Conservation (phyloP, 2,888 invertebrate genomes). For the Melanostoma scalare region DNA sequence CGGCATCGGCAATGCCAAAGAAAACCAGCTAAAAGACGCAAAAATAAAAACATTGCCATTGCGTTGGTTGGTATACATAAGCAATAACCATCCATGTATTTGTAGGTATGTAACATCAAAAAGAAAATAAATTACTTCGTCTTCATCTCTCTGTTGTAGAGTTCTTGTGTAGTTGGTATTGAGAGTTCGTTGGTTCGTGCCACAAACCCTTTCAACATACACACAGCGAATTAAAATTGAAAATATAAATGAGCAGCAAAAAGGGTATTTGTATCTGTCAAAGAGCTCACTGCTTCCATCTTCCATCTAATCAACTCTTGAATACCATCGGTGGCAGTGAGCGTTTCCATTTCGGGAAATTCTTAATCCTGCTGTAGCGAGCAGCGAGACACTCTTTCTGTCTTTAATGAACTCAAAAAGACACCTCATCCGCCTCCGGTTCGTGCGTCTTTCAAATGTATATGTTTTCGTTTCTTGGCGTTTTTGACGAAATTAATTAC, state of each 20-base stretch:
- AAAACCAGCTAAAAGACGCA: neutral
- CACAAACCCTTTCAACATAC: slow-evolving; percentile 30
- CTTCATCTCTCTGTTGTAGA: slow-evolving; percentile 25
- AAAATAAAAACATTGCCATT: slow-evolving; percentile 5
- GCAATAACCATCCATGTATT: neutral
- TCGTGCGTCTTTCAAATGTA: slow-evolving; percentile 23
- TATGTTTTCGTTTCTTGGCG: slow-evolving; percentile 49
- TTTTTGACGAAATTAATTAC: slow-evolving; percentile 68
- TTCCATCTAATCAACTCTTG: slow-evolving; percentile 63
- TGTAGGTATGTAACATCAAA: slow-evolving; percentile 47
- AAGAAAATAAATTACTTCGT: slow-evolving; percentile 63
- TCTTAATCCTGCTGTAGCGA: slow-evolving; percentile 12
- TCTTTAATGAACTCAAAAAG: slow-evolving; percentile 56
- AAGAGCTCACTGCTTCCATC: slow-evolving; percentile 41
- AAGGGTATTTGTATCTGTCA: slow-evolving; percentile 69
- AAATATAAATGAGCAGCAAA: slow-evolving; percentile 70
- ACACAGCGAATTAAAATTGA: slow-evolving; percentile 60
- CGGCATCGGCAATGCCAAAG: neutral
- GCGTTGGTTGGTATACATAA: no score
- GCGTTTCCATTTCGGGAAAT: slow-evolving; percentile 8
- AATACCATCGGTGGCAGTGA: slow-evolving; percentile 23
- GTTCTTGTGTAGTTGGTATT: slow-evolving; percentile 23
- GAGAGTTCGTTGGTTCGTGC: slow-evolving; percentile 21
- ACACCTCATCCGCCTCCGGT: slow-evolving; percentile 29
- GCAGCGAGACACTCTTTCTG: slow-evolving; percentile 26